Evolutionary conservation across 2,113 vertebrate species (phyloP).

Genomic region (Cyanistes caeruleus): DNA sequence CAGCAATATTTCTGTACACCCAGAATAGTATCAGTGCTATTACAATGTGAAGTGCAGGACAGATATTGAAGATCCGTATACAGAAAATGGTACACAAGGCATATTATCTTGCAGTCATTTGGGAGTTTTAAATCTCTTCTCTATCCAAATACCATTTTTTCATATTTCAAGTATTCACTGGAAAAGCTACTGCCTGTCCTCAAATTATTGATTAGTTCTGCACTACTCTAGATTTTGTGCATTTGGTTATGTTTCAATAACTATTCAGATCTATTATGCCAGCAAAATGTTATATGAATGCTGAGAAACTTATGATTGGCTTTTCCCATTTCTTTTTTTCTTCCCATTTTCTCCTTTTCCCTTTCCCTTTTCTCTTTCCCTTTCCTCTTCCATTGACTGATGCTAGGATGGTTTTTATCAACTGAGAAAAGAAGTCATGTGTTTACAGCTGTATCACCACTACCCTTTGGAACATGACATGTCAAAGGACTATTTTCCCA

Average conservation of each 20-base stretch:
- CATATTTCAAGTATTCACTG: neutral
- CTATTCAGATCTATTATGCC: neutral
- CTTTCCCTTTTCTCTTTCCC: neutral
- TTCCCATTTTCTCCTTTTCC: neutral
- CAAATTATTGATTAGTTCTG: neutral
- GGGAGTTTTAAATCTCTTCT: neutral
- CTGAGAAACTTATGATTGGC: neutral
- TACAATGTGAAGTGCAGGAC: neutral
- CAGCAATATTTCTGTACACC: neutral
- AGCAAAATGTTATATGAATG: neutral
- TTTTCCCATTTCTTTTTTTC: neutral
- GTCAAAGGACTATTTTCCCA: neutral
- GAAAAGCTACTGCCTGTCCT: neutral
- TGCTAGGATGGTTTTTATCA: neutral
- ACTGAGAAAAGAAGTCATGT: neutral
- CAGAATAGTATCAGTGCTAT: neutral
- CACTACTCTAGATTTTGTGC: neutral
- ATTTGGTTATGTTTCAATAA: neutral
- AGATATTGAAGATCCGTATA: neutral
- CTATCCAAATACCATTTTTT: neutral
- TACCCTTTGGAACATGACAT: neutral
- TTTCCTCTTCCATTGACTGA: neutral
- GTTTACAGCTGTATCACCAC: neutral
- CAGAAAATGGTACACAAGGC: neutral
- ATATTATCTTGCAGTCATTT: neutral